phyloP scores from a whole-genome alignment of 2,888 invertebrate genomes.

The Calliscelio sp. region DNA sequence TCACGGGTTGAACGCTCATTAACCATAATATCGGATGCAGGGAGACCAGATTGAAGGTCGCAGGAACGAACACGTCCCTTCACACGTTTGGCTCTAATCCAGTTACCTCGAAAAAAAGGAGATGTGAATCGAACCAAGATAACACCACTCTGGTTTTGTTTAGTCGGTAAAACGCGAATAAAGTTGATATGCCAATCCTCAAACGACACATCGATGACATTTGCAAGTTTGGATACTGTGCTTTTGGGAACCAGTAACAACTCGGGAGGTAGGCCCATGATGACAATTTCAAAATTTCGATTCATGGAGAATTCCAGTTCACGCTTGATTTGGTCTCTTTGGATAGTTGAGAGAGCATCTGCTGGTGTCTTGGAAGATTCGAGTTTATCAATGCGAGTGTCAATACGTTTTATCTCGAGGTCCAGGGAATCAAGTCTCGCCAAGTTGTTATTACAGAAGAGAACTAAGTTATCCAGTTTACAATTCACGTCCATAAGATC shows the following conservation, averaged over 20 bases:
- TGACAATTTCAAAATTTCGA: not conserved
- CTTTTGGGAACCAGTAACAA: not conserved
- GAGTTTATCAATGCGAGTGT: not conserved
- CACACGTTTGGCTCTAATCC: not conserved
- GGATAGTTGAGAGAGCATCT: not conserved
- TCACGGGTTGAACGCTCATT: not conserved
- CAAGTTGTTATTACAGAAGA: not conserved
- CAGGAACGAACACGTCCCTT: not conserved
- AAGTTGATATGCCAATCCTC: not conserved
- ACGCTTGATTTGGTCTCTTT: not conserved
- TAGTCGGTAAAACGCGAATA: not conserved
- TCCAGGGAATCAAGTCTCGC: not conserved
- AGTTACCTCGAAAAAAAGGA: not conserved
- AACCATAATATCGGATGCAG: not conserved
- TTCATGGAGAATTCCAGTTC: not conserved
- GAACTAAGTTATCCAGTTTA: not conserved
- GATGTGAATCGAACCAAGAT: not conserved
- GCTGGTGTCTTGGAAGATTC: not conserved
- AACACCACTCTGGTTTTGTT: not conserved
- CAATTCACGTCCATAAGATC: not conserved
- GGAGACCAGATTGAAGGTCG: not conserved
- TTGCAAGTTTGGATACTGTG: not conserved
- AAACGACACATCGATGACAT: not conserved
- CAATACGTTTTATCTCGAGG: not conserved
- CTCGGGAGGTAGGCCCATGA: not conserved